These are phyloP conservation scores for Agrotis ipsilon DNA, from an alignment of 2,888 invertebrate species.

Conservation along the genomic window DNA sequence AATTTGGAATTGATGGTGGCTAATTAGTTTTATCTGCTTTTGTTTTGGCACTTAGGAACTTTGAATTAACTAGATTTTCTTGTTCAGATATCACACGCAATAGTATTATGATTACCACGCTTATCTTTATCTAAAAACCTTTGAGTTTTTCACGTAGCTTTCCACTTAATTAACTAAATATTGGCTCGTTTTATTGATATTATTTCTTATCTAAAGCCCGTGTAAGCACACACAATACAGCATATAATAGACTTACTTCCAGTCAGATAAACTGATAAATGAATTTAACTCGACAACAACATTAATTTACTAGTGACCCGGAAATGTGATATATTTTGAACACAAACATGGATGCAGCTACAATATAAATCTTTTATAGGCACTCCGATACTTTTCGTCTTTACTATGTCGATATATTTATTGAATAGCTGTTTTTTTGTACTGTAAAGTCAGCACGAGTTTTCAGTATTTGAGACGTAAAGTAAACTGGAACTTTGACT, in stretches of 20 bases:
- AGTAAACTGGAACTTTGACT: too few relatives aligned
- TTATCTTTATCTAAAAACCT: constrained; percentile 1
- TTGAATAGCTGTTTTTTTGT: too few relatives aligned
- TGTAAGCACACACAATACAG: constrained; percentile 17
- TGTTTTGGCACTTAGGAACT: constrained; percentile 6
- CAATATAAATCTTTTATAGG: constrained; percentile 23
- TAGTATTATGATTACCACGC: neutral
- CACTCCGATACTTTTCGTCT: constrained; percentile 25
- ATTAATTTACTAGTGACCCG: constrained; percentile 59
- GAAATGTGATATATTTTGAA: constrained; percentile 57
- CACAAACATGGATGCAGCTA: constrained; percentile 26
- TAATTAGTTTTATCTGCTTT: constrained; percentile 32
- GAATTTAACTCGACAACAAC: constrained; percentile 43
- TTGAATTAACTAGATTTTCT: neutral
- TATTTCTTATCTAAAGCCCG: constrained; percentile 15
- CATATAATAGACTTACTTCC: constrained; percentile 36
- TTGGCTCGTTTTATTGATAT: neutral
- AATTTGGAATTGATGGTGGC: constrained; percentile 18
- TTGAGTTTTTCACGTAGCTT: neutral
- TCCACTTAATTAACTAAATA: neutral
- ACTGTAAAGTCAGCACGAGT: too few relatives aligned
- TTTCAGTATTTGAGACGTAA: too few relatives aligned
- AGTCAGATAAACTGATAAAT: constrained; percentile 59
- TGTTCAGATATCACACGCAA: neutral
- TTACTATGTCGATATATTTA: constrained; percentile 10